Conservation (phyloP, 2,888 invertebrate species). For the Chesias legatella region DNA sequence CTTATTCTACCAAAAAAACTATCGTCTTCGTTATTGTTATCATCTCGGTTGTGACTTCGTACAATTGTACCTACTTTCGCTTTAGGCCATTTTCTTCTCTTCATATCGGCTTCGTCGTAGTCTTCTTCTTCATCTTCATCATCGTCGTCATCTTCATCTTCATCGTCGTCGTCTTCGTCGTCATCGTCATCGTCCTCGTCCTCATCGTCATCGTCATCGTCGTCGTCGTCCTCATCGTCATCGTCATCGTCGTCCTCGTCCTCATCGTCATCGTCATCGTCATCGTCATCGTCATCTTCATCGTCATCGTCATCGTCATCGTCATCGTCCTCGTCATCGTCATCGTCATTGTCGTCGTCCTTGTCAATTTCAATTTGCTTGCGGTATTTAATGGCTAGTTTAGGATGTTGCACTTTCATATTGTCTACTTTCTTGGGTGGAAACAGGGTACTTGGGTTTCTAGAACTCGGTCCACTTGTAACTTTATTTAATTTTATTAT, state of each 20-base stretch:
- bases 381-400: conserved; percentile 5
- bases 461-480: conserved; percentile 4
- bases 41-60: conserved; percentile 53
- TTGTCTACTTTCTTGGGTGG: not conserved
- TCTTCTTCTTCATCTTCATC: conserved; percentile 49
- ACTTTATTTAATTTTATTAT: conserved; percentile 17
- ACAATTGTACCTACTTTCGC: conserved; percentile 41
- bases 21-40: conserved; percentile 74
- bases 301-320: conserved; percentile 61
- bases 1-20: conserved; percentile 75
- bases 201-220: conserved; percentile 47
- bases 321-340: conserved; percentile 69
- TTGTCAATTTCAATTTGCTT: conserved; percentile 28
- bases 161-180: conserved; percentile 46
- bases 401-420: conserved; percentile 11
- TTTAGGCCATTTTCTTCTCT: conserved; percentile 44
- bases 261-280: conserved; percentile 67
- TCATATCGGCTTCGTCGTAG: conserved; percentile 66
- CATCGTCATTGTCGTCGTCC: conserved; percentile 59
- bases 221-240: conserved; percentile 63
- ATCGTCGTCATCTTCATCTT: conserved; percentile 64
- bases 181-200: conserved; percentile 65
- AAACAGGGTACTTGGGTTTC: conserved; percentile 5
- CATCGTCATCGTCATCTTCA: conserved; percentile 47
- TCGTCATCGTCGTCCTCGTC: conserved; percentile 45